Percentiles rank a stretch among this genome's conserved stretches.
phyloP scores from a whole-genome alignment of 2,797 vertebrate genomes.

The Benthosema pterotum region DNA sequence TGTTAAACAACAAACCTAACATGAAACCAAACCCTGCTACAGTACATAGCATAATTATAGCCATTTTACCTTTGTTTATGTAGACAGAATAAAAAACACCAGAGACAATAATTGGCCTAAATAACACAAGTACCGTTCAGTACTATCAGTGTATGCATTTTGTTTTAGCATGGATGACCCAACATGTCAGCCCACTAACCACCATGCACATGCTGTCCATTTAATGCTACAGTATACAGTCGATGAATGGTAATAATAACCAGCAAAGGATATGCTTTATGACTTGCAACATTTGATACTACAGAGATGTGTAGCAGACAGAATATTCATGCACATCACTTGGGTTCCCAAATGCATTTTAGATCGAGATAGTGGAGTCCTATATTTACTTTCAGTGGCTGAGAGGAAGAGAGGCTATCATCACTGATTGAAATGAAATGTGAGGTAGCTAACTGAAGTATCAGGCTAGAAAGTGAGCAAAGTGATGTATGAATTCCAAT shows the following conservation, averaged over 20 bases:
- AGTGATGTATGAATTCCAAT: slow-evolving; percentile 76
- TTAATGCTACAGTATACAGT: no score
- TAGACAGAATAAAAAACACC: slow-evolving; percentile 36
- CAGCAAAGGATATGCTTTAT: slow-evolving; percentile 3
- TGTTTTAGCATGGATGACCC: no score
- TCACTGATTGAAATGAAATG: slow-evolving; percentile 79
- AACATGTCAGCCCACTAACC: no score
- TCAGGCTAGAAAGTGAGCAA: slow-evolving; percentile 41
- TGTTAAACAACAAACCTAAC: slow-evolving; percentile 12
- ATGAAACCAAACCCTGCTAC: not conserved
- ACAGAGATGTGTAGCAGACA: slow-evolving; percentile 49
- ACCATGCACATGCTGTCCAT: no score
- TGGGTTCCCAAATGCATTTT: slow-evolving; percentile 56
- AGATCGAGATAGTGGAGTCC: slow-evolving; percentile 55
- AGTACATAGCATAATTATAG: not conserved
- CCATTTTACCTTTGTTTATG: slow-evolving; percentile 6
- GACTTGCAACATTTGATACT: slow-evolving; percentile 58
- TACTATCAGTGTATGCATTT: no score
- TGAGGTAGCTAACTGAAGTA: slow-evolving; percentile 69
- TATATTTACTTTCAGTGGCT: slow-evolving; percentile 64
- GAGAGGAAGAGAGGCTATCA: slow-evolving; percentile 67
- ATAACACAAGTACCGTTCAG: slow-evolving; percentile 5
- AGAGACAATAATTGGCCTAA: slow-evolving; percentile 25
- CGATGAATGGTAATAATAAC: not conserved
- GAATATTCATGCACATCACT: slow-evolving; percentile 67